These are phyloP conservation scores for Scelioninae gen. 1 DNA, from an alignment of 2,888 invertebrate genomes.

Conservation along the genomic window DNA sequence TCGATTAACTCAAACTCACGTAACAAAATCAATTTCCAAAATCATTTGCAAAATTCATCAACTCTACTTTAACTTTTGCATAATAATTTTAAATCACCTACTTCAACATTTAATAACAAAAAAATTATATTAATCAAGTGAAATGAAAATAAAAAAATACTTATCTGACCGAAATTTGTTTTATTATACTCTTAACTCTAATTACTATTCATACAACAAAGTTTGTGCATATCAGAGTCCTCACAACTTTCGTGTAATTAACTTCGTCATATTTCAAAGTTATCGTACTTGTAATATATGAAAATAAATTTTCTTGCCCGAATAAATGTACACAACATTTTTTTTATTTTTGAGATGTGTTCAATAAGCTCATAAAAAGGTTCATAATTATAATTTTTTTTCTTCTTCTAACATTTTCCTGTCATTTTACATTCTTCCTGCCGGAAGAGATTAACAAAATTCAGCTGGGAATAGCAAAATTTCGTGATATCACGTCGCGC, in stretches of 20 bases:
- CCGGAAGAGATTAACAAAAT: too few species aligned
- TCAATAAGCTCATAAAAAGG: too few species aligned
- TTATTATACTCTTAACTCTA: conserved; percentile 41
- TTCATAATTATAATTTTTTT: too few species aligned
- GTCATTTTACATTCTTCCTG: background rate
- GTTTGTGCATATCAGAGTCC: conserved; percentile 40
- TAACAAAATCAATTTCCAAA: background rate
- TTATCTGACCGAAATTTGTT: conserved; percentile 23
- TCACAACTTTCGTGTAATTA: conserved; percentile 54
- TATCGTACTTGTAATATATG: conserved; percentile 45
- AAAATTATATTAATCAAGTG: too few species aligned
- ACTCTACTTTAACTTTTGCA: too few species aligned
- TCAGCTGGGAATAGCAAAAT: too few species aligned
- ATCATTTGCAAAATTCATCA: conserved; percentile 15
- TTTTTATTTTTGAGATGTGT: conserved; percentile 11
- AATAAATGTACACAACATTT: conserved; percentile 12
- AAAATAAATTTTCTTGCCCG: conserved; percentile 47
- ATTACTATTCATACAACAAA: conserved; percentile 49
- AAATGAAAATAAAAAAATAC: too few species aligned
- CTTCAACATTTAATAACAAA: too few species aligned
- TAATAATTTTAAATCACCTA: too few species aligned
- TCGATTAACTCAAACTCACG: conserved; percentile 2
- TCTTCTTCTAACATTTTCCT: too few species aligned
- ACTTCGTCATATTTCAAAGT: conserved; percentile 59
- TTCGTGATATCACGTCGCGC: too few species aligned